A percentile compares a stretch with the other conserved stretches of the same genome.
These are phyloP conservation scores for Drosophila orena DNA, from an alignment of 1,140 invertebrate species.

Conservation along the genomic window DNA sequence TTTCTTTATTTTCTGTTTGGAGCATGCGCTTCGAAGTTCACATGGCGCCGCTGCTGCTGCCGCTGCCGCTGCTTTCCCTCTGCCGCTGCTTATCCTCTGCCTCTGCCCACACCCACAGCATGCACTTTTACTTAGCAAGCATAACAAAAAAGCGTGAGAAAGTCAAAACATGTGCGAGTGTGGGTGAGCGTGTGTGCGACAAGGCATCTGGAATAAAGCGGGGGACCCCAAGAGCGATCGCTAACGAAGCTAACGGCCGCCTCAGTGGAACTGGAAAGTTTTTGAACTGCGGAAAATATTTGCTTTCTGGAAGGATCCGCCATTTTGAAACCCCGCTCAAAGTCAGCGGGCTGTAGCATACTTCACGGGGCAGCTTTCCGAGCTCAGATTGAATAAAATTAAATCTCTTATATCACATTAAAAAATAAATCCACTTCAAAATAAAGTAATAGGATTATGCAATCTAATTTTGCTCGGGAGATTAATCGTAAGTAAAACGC, in stretches of 20 bases:
- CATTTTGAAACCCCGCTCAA: not conserved
- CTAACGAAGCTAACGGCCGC: slow-evolving; percentile 1
- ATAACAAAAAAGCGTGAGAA: slow-evolving; percentile 50
- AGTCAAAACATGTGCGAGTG: not conserved
- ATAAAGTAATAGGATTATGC: too few relatives aligned
- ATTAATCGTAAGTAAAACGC: too few relatives aligned
- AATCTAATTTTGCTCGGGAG: not conserved
- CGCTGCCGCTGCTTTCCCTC: slow-evolving; percentile 8
- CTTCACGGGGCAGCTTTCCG: not conserved
- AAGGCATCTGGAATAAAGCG: slow-evolving; percentile 1
- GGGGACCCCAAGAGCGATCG: not conserved
- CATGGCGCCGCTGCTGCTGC: slow-evolving; percentile 25
- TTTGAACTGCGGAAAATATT: not conserved
- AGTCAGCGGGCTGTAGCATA: not conserved
- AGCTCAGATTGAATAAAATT: too few relatives aligned
- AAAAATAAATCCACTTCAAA: too few relatives aligned
- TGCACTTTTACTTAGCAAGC: slow-evolving; percentile 57
- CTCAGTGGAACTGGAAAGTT: not conserved
- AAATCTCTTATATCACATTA: too few relatives aligned
- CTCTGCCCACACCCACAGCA: slow-evolving; percentile 41
- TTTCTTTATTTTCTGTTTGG: slow-evolving; percentile 34
- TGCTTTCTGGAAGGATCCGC: too few relatives aligned
- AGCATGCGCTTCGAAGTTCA: slow-evolving; percentile 57
- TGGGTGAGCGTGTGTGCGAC: slow-evolving; percentile 11
- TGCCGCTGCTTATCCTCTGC: not conserved